These are phyloP conservation scores for Oxyura jamaicensis DNA, from an alignment of 2,113 vertebrate genomes.

Conservation along the genomic window DNA sequence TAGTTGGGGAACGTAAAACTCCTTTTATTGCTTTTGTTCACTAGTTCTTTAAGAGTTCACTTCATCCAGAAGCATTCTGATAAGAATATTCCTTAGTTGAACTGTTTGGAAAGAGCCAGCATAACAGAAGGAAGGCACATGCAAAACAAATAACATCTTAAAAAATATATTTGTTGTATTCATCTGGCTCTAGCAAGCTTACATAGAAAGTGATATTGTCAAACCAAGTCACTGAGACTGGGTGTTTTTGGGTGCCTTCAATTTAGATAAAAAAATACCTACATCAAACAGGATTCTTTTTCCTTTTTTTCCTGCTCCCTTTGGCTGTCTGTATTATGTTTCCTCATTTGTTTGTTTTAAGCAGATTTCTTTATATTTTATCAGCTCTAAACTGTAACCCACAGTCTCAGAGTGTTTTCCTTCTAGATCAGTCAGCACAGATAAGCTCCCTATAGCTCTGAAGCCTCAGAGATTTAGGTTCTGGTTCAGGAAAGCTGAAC, in stretches of 20 bases:
- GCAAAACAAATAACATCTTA: not conserved
- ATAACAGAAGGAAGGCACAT: not conserved
- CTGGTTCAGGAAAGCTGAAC: not conserved
- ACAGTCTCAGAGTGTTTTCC: not conserved
- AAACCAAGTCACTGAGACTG: not conserved
- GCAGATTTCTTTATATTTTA: not conserved
- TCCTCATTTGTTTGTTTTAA: not conserved
- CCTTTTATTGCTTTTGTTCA: not conserved
- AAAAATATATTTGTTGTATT: not conserved
- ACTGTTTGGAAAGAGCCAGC: not conserved
- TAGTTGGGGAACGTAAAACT: not conserved
- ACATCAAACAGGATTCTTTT: not conserved
- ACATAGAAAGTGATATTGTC: not conserved
- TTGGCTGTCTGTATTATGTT: not conserved
- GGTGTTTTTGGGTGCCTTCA: not conserved
- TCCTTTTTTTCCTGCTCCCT: not conserved
- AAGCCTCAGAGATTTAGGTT: not conserved
- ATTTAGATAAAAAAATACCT: not conserved
- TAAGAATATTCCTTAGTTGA: not conserved
- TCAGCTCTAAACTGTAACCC: not conserved
- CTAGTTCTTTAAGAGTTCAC: not conserved
- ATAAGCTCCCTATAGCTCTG: not conserved
- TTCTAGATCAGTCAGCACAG: not conserved
- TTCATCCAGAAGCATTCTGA: not conserved
- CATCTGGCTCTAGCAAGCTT: not conserved